phyloP scores from a whole-genome alignment of 1,140 invertebrate genomes.

The Littorina saxatilis region DNA sequence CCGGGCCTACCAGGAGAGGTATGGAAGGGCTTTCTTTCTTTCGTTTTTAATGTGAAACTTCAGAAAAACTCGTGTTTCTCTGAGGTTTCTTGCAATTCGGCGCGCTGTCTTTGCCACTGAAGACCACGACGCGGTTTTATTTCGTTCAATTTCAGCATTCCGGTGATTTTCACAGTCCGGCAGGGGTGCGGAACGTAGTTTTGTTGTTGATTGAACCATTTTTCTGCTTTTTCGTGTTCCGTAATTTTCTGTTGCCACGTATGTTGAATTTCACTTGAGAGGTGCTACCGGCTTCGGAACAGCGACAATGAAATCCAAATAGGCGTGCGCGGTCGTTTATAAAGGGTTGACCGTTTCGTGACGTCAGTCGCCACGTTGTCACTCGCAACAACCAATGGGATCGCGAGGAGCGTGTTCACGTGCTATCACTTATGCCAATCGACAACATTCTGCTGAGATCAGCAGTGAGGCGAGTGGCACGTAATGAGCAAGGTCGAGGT shows the following conservation, averaged over 20 bases:
- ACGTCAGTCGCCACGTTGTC: neutral
- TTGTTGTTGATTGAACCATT: too few species aligned
- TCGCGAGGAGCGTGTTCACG: constrained; percentile 1
- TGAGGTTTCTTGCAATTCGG: too few species aligned
- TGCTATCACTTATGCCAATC: constrained; percentile 9
- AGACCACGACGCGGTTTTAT: too few species aligned
- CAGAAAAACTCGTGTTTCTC: neutral
- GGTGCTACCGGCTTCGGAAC: neutral
- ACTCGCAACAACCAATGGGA: neutral
- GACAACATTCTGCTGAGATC: neutral
- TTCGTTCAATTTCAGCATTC: too few species aligned
- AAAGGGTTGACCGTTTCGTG: neutral
- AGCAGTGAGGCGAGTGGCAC: neutral
- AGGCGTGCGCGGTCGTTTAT: constrained; percentile 3
- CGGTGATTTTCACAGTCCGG: too few species aligned
- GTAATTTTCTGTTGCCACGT: too few species aligned
- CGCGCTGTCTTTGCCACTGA: too few species aligned
- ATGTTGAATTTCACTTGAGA: too few species aligned
- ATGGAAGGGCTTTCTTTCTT: neutral
- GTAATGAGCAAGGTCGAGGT: constrained; percentile 4
- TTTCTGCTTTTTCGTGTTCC: too few species aligned
- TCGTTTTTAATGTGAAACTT: neutral
- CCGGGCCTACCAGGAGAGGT: neutral
- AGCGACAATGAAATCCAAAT: constrained; percentile 20
- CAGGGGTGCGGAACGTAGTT: too few species aligned